These are phyloP conservation scores for Hipposideros armiger DNA, from an alignment of 2,113 vertebrate genomes.

Conservation along the genomic window DNA sequence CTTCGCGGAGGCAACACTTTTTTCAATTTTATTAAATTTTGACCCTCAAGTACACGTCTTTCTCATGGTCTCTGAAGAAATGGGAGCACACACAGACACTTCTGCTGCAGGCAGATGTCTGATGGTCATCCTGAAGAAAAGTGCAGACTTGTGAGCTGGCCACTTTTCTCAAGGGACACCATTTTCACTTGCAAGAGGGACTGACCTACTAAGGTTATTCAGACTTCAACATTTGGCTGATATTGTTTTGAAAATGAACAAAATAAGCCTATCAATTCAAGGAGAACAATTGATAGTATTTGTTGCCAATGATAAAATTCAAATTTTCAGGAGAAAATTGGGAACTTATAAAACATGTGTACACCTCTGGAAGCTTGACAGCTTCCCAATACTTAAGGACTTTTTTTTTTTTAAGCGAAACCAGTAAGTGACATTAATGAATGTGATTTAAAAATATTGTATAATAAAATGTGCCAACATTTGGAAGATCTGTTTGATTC, in stretches of 20 bases:
- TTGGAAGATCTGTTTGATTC: neutral
- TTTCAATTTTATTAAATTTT: neutral
- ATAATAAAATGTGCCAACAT: neutral
- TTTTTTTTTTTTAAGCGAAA: neutral
- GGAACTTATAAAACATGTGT: neutral
- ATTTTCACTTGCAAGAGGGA: neutral
- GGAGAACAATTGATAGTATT: neutral
- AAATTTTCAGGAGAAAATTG: constrained; percentile 9
- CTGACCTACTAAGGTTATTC: neutral
- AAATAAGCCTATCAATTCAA: neutral
- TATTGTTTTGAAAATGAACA: neutral
- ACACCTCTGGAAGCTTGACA: neutral
- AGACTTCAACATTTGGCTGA: neutral
- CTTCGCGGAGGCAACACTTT: neutral
- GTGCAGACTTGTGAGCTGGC: no score
- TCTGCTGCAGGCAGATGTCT: no score
- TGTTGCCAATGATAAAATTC: neutral
- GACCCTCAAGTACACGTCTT: neutral
- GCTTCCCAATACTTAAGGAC: neutral
- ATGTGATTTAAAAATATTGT: neutral
- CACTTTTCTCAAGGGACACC: no score
- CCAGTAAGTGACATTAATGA: neutral
- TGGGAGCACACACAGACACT: neutral
- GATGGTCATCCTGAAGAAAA: neutral
- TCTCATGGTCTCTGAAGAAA: neutral